Base-by-base conservation (phyloP, 2,888 invertebrate genomes). In the Ctena decussata region DNA sequence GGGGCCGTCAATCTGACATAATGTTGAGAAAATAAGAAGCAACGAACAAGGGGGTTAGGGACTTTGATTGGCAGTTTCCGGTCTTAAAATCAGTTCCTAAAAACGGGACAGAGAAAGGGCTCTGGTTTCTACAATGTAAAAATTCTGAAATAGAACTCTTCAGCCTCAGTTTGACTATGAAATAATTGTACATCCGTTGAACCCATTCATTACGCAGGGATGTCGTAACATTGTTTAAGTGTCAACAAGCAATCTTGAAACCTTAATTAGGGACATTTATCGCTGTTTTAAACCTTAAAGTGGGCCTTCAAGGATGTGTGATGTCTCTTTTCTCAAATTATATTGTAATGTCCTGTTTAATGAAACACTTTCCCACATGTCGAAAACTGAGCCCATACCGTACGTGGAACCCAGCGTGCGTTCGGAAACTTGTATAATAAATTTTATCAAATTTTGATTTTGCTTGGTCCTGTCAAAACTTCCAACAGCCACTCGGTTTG, bases 171-270 rank as follows among this genome's bases (percentile, higher is more conserved):
- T 65, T 65, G 12, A 32, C 65, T 35, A 18, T 35, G 35, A 65
- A 65, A 11, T 65, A 65, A 65, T 65, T 65, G 65, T 65, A 65
- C 21, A 30, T 35, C 65, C 35, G 65, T 5, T 5, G 65, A 65
- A 65, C 11, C 65, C 65, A 32, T 35, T 65, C 65, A 65, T 65
- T 65, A 65, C 65, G 65, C 35, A 1, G 30, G 35, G 21, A 35
- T 65, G 65, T 65, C 35, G 65, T 65, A 65, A 65, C 65, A 65
- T 65, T 65, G 65, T 65, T 24, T 65, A 65, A 32, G 35, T 65
- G 65, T 65, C 65, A 65, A 65, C 65, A 30, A 65, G 65, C 32
- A 65, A 65, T 35, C 53, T 65, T 65, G 65, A 65, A 65, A 21
- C 65, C 27, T 65, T 65, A 65, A 65, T 65, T 65, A 65, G 35